These are phyloP conservation scores for Meghimatium bilineatum DNA, from an alignment of 2,888 invertebrate genomes.

Conservation along the genomic window DNA sequence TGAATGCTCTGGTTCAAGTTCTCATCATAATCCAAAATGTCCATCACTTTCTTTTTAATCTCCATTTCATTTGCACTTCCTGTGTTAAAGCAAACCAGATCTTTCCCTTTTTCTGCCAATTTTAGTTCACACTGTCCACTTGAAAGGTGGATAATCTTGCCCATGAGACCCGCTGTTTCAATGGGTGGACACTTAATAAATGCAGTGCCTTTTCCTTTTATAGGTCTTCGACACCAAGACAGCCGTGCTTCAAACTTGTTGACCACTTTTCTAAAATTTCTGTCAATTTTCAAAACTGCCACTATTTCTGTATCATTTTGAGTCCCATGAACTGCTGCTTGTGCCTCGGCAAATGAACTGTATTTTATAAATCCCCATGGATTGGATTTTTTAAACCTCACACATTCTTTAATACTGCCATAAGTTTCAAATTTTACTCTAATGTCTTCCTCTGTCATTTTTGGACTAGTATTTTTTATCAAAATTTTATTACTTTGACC, in stretches of 20 bases:
- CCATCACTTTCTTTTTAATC: conserved; percentile 22
- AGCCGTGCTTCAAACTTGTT: conserved; percentile 57
- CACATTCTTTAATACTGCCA: conserved; percentile 55
- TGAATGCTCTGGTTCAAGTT: not conserved
- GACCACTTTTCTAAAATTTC: conserved; percentile 26
- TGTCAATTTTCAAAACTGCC: conserved; percentile 53
- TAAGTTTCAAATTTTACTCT: conserved; percentile 53
- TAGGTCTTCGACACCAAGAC: conserved; percentile 60
- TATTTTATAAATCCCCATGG: conserved; percentile 66
- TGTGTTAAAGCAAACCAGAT: conserved; percentile 39
- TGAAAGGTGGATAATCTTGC: not conserved
- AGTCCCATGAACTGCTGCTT: conserved; percentile 48
- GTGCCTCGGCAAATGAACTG: conserved; percentile 42
- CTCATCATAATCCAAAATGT: conserved; percentile 14
- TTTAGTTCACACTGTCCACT: not conserved
- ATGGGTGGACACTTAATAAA: conserved; percentile 41
- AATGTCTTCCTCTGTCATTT: conserved; percentile 44
- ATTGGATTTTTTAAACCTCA: conserved; percentile 46
- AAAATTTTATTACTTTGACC: conserved; percentile 59
- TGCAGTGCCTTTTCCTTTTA: conserved; percentile 53
- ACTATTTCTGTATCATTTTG: conserved; percentile 49
- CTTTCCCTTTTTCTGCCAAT: conserved; percentile 7
- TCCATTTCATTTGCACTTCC: conserved; percentile 30
- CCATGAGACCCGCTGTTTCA: conserved; percentile 18
- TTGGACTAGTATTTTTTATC: conserved; percentile 50